phyloP scores from a whole-genome alignment of 2,888 invertebrate genomes.

The Papilio elwesi region DNA sequence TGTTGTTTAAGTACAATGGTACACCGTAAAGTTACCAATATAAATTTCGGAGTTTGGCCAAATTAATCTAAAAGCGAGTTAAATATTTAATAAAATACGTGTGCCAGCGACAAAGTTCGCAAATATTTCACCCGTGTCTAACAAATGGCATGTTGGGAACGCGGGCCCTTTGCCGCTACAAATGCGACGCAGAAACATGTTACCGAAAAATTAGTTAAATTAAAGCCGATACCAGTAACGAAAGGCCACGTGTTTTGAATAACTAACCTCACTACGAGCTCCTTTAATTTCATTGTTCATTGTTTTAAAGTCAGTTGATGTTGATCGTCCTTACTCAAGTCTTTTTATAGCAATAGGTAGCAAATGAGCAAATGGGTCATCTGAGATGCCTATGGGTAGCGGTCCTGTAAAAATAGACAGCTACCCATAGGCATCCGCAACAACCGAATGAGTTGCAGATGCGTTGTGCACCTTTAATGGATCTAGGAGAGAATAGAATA shows the following conservation, averaged over 20 bases:
- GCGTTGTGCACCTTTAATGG: no score
- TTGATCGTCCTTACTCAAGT: neutral
- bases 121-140: slow-evolving; percentile 29
- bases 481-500: no score
- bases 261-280: neutral
- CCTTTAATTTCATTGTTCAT: no score
- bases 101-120: slow-evolving; percentile 20
- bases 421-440: no score
- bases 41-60: neutral
- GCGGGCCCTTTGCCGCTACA: slow-evolving; percentile 32
- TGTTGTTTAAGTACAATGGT: slow-evolving; percentile 21
- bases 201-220: slow-evolving; percentile 31
- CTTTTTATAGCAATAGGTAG: no score
- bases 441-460: no score
- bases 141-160: slow-evolving; percentile 30
- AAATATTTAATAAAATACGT: slow-evolving; percentile 28
- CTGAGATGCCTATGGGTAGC: no score
- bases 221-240: slow-evolving; percentile 8
- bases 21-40: neutral
- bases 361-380: no score
- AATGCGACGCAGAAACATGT: slow-evolving; percentile 21
- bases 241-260: slow-evolving; percentile 17
- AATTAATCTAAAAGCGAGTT: slow-evolving; percentile 22
- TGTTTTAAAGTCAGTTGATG: neutral
- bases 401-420: no score